Evolutionary conservation across 1,140 invertebrate genomes (phyloP), one percentile per base, ranked within the genome.

Genomic region (Phymastichus coffea): DNA sequence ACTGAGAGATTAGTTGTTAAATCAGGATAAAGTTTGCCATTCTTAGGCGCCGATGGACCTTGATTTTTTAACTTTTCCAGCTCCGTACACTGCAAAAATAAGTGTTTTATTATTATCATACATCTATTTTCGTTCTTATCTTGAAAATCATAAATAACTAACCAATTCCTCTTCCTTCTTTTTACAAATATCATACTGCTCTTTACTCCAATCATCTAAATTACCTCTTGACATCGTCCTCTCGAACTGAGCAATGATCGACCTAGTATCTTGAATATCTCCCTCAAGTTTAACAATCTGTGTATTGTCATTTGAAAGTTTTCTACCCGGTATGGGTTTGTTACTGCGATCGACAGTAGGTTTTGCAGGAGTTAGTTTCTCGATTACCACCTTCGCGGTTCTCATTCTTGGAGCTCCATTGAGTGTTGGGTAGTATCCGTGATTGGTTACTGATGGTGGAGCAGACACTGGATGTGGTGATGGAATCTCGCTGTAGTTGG

Each of bases 291-390:
- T 33, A 33, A 6, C 30, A 33, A 33, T 33, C 14, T 14, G 30
- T 33, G 7, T 33, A 6, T 33, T 14, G 7, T 33, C 30, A 6
- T 20, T 46, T 17, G 7, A 23, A 19, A 2, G 53, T 25, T 14
- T 66, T 58, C 8, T 52, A 38, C 37, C 25, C 3, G 51, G 8
- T 23, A 22, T 40, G 9, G 73, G 73, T 57, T 75, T 75, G 3
- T 57, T 74, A 25, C 70, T 74, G 40, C 73, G 64, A 65, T 75
- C 72, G 3, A 75, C 52, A 0, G 48, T 22, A 8, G 73, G 73
- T 61, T 63, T 70, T 1, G 15, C 9, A 22, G 52, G 22, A 2
- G n/a, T 48, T 12, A 40, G 9, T 15, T 61, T 63, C 4, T 60
- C 7, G 4, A 38, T 3, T 1, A 44, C 19, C 2, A 49, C 28